Conservation (phyloP, 2,797 vertebrate genomes). For the Arctocebus calabarensis region DNA sequence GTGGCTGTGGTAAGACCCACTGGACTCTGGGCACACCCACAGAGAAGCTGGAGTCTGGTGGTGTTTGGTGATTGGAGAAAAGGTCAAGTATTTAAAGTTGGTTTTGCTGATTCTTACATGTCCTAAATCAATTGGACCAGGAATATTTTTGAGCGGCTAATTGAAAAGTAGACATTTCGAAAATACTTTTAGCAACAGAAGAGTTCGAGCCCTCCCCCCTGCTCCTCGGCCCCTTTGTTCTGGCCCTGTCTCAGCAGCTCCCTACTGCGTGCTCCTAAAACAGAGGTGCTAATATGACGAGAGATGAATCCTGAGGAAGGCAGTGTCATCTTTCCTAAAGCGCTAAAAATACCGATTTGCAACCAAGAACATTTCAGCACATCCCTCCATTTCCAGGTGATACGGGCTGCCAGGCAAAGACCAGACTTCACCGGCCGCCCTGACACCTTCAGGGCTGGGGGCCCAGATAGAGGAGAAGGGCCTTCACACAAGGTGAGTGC, state of each 20-base stretch:
- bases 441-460: background rate
- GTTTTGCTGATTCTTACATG: background rate
- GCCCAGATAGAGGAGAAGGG: background rate
- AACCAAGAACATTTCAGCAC: constrained; percentile 59
- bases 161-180: constrained; percentile 44
- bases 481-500: background rate
- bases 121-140: background rate
- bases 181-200: constrained; percentile 67
- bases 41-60: background rate
- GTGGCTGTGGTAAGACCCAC: background rate
- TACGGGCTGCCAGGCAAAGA: background rate
- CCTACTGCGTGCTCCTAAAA: constrained; percentile 65
- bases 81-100: constrained; percentile 43
- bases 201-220: constrained; percentile 29
- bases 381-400: constrained; percentile 53
- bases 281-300: constrained; percentile 75
- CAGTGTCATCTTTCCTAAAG: constrained; percentile 68
- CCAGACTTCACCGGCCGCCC: background rate
- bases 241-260: constrained; percentile 66
- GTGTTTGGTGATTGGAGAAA: background rate
- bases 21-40: background rate
- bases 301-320: constrained; percentile 74
- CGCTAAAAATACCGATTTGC: constrained; percentile 72
- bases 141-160: constrained; percentile 47
- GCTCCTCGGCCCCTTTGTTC: constrained; percentile 62